Evolutionary conservation across 2,888 invertebrate species (phyloP).

Genomic region (Netelia melanura): DNA sequence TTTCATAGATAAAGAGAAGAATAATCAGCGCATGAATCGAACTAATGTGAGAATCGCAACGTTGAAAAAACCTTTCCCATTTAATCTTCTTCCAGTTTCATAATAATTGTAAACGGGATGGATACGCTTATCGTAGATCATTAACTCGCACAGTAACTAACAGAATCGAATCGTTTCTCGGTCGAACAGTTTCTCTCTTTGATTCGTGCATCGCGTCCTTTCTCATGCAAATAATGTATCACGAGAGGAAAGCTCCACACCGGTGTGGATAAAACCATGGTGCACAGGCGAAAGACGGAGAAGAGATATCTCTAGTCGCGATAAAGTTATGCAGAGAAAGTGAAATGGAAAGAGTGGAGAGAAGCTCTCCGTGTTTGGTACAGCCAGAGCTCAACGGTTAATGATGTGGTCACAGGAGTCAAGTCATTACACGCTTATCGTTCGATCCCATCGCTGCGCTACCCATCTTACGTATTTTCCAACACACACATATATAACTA

Average conservation of each 20-base stretch:
- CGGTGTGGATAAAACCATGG: conserved; percentile 40
- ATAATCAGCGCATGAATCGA: no score
- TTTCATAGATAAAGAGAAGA: no score
- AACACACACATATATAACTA: conserved; percentile 39
- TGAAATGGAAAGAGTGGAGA: conserved; percentile 30
- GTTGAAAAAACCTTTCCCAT: no score
- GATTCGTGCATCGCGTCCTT: conserved; percentile 54
- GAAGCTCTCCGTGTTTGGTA: conserved; percentile 55
- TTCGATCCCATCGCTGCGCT: conserved; percentile 74
- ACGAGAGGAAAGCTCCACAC: conserved; percentile 43
- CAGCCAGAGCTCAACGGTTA: conserved; percentile 69
- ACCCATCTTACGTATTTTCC: conserved; percentile 71
- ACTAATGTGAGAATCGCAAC: no score
- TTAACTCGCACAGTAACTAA: conserved; percentile 36
- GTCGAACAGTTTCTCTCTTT: conserved; percentile 27
- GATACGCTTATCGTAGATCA: conserved; percentile 57
- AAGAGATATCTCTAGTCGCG: conserved; percentile 51
- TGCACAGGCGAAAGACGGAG: conserved; percentile 32
- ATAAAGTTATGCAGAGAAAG: conserved; percentile 39
- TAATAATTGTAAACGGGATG: conserved; percentile 10
- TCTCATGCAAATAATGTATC: conserved; percentile 69
- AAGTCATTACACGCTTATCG: conserved; percentile 75
- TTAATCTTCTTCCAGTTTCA: no score
- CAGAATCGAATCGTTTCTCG: conserved; percentile 47
- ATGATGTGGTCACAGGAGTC: conserved; percentile 76